These are phyloP conservation scores for Pterocles gutturalis DNA, from an alignment of 2,113 vertebrate species.

Conservation along the genomic window DNA sequence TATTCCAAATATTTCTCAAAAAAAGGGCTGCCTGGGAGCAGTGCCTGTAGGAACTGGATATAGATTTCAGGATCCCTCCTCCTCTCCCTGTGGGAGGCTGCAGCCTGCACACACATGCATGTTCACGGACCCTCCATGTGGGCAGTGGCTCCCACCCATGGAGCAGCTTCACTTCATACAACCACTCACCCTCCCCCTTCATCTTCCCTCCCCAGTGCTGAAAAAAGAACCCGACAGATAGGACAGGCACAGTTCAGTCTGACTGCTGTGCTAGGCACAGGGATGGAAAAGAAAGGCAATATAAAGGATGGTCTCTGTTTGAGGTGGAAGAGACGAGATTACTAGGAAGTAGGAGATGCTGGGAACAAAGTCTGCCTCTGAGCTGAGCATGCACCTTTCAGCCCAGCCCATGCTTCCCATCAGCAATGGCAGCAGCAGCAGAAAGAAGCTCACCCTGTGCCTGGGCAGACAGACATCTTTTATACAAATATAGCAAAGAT, in stretches of 20 bases:
- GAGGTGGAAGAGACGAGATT: neutral
- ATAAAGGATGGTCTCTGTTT: neutral
- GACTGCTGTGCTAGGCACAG: neutral
- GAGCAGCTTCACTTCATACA: neutral
- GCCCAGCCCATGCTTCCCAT: accelerated
- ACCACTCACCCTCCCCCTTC: accelerated
- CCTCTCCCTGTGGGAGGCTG: neutral
- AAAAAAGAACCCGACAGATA: accelerated
- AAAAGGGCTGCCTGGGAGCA: neutral
- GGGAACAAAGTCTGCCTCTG: neutral
- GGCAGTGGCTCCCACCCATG: neutral
- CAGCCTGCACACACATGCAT: accelerated
- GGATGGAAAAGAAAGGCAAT: neutral
- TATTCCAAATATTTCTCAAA: neutral
- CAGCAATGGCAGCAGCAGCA: accelerated
- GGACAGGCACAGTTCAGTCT: neutral
- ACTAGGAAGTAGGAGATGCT: neutral
- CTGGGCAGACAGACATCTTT: neutral
- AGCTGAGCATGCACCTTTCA: accelerated
- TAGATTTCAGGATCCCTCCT: neutral
- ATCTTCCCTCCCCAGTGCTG: accelerated
- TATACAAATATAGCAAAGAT: neutral
- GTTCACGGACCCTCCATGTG: neutral
- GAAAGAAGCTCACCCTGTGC: neutral
- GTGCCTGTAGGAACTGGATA: neutral